Percentiles rank a stretch among this genome's conserved stretches.
Evolutionary conservation across 2,113 vertebrate species (phyloP).

Genomic region (Psittacus erithacus): DNA sequence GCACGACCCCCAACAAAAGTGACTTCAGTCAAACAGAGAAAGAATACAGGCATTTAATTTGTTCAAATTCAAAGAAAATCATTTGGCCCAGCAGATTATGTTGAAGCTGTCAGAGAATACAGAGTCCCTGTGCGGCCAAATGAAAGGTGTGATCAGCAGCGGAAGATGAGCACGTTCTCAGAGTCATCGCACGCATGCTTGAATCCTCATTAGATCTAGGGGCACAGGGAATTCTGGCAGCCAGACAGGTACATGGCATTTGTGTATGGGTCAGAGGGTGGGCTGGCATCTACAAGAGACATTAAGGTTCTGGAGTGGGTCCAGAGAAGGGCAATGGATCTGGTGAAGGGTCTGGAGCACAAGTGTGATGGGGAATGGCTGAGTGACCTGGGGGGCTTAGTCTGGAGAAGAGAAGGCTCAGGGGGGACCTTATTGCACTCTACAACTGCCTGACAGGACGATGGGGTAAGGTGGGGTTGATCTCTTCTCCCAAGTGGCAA

Average conservation of each 20-base stretch:
- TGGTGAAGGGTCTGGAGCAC: too few relatives aligned
- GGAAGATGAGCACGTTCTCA: not conserved
- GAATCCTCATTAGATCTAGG: not conserved
- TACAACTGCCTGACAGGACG: not conserved
- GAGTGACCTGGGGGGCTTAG: not conserved
- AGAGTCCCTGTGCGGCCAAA: not conserved
- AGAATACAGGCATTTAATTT: not conserved
- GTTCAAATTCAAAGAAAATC: not conserved
- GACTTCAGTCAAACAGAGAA: not conserved
- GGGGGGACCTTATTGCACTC: not conserved
- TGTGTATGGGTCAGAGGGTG: not conserved
- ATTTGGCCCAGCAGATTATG: not conserved
- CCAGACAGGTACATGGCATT: accelerated
- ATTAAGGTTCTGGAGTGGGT: too few relatives aligned
- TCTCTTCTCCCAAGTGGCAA: not conserved
- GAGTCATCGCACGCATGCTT: accelerated
- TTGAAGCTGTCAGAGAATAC: not conserved
- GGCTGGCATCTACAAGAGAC: not conserved
- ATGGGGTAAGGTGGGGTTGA: not conserved
- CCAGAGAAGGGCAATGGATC: too few relatives aligned
- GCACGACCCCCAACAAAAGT: not conserved
- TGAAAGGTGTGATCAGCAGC: not conserved
- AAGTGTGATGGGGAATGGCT: not conserved
- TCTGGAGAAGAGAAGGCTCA: not conserved
- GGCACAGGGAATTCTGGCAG: not conserved